Evolutionary conservation across 2,888 invertebrate genomes (phyloP).

Genomic region (Vannuccia rotundouncinata): DNA sequence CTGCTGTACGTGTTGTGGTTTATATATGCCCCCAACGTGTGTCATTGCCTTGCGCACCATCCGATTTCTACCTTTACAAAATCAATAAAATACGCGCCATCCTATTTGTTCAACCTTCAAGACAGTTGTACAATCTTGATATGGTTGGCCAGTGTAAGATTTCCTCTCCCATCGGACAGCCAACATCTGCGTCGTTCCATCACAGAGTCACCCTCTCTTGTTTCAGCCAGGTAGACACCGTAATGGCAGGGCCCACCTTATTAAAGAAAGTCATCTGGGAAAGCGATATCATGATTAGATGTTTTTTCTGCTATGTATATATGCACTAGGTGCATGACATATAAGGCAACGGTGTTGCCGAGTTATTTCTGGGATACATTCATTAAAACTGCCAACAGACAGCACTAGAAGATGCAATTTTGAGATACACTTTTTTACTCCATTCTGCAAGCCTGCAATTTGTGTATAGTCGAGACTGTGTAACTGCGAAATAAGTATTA

Average conservation of each 20-base stretch:
- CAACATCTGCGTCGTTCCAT: background rate
- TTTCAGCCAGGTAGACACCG: no score
- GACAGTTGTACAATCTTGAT: background rate
- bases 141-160: background rate
- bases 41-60: background rate
- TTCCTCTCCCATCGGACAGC: background rate
- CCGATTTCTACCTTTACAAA: background rate
- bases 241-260: no score
- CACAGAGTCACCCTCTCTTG: no score
- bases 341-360: background rate
- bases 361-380: background rate
- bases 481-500: background rate
- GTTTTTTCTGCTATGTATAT: background rate
- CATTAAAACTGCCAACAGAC: background rate
- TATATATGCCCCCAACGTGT: background rate
- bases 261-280: background rate
- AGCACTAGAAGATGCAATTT: background rate
- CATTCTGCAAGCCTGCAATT: background rate
- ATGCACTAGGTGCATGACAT: background rate
- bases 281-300: background rate
- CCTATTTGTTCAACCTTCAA: background rate
- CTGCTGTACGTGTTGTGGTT: background rate
- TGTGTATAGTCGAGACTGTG: background rate
- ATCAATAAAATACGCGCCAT: background rate
- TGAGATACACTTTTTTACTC: background rate